Percentiles rank a stretch among this genome's conserved stretches.
Conservation (phyloP, 30 jellyfish, hydroid and myxozoan species). For the Aurelia sp. region DNA sequence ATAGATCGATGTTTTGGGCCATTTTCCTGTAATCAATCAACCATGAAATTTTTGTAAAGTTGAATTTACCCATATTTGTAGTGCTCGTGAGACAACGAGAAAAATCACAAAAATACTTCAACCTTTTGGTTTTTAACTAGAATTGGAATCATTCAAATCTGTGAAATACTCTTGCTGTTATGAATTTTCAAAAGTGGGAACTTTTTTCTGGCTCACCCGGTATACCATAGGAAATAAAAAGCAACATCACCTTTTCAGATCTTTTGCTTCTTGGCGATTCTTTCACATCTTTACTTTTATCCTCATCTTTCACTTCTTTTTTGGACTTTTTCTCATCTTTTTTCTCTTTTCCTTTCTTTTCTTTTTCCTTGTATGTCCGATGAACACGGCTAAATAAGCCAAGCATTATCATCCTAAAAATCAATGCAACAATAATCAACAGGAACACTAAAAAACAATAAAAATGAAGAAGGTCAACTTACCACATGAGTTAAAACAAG, state of each 20-base stretch:
- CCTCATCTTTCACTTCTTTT: slow-evolving; percentile 62
- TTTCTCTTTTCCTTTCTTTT: slow-evolving; percentile 68
- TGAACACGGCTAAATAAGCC: slow-evolving; percentile 91
- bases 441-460: background rate
- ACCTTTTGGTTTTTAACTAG: no score
- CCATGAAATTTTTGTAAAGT: no score
- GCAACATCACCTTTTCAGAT: slow-evolving; percentile 1
- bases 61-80: no score
- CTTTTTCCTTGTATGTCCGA: slow-evolving; percentile 77
- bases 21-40: no score
- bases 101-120: no score
- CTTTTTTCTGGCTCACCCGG: no score
- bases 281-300: slow-evolving; percentile 30
- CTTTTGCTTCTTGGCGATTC: slow-evolving; percentile 62
- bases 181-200: no score
- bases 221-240: background rate
- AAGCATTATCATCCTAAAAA: slow-evolving; percentile 68
- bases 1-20: no score
- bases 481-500: no score
- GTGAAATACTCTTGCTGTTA: no score
- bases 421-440: background rate
- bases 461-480: background rate
- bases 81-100: no score
- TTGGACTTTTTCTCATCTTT: slow-evolving; percentile 44
- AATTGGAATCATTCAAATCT: no score